These are phyloP conservation scores for Hystrix cristata DNA, from an alignment of 2,113 vertebrate species.

Conservation along the genomic window DNA sequence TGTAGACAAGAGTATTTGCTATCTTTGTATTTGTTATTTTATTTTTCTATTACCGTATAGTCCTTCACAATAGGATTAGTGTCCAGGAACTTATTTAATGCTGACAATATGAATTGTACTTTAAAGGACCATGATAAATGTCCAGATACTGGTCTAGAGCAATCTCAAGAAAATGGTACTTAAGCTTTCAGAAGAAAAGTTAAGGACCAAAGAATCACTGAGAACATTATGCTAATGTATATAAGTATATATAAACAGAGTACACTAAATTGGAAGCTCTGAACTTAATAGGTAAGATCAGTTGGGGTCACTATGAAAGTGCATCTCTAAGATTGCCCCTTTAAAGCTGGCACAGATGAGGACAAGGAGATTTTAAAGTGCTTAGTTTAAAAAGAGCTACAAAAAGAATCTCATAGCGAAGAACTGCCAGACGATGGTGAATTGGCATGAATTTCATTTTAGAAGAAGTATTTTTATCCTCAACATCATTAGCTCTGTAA, in stretches of 20 bases:
- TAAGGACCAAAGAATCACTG: neutral
- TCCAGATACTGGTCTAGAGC: neutral
- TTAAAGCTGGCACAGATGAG: conserved; percentile 30
- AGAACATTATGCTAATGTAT: conserved; percentile 30
- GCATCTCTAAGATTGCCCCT: neutral
- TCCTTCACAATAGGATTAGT: neutral
- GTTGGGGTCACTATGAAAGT: neutral
- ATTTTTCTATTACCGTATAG: neutral
- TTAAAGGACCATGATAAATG: conserved; percentile 19
- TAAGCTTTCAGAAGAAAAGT: conserved; percentile 38
- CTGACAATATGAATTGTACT: neutral
- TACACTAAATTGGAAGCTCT: conserved; percentile 10
- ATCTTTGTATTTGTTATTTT: neutral
- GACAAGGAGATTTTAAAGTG: conserved; percentile 9
- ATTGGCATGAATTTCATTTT: conserved; percentile 57
- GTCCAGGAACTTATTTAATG: neutral
- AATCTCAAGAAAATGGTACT: conserved; percentile 39
- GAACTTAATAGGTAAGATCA: neutral
- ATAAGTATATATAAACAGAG: conserved; percentile 9
- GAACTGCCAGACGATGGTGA: neutral
- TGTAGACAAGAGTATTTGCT: neutral
- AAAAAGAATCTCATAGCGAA: conserved; percentile 16
- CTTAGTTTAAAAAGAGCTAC: conserved; percentile 26
- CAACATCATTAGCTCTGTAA: conserved; percentile 64
- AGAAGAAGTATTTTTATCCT: conserved; percentile 74